Percentiles rank a stretch among this genome's conserved stretches.
Conservation (phyloP, 2,888 invertebrate genomes). For the Pharmacophagus antenor region DNA sequence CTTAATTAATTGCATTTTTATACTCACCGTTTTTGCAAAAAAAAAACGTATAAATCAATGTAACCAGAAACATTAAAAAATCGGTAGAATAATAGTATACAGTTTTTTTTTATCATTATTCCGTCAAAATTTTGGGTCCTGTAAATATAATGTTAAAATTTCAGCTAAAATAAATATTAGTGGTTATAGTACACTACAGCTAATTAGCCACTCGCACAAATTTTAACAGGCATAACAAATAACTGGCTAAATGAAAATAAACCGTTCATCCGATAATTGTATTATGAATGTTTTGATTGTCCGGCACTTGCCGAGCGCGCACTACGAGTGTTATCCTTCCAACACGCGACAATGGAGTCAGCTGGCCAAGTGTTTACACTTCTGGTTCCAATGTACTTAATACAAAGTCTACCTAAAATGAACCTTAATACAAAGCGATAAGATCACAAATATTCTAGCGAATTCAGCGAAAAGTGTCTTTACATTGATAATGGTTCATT, state of each 20-base stretch:
- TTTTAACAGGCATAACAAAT: conserved; percentile 22
- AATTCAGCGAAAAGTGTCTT: neutral
- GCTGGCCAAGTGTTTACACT: conserved; percentile 70
- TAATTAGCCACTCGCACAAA: neutral
- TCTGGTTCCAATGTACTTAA: conserved; percentile 15
- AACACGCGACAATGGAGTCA: conserved; percentile 61
- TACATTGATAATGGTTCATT: neutral
- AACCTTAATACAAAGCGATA: conserved; percentile 1
- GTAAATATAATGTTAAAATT: neutral
- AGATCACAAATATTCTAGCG: conserved; percentile 4
- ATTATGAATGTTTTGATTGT: conserved; percentile 75
- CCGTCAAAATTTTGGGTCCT: too few species aligned
- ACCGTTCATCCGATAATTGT: conserved; percentile 59
- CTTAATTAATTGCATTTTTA: too few species aligned
- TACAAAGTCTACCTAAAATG: neutral
- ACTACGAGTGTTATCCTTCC: conserved; percentile 71
- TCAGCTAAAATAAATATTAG: neutral
- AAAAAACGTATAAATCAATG: too few species aligned
- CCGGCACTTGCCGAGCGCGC: conserved; percentile 55
- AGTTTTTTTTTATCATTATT: too few species aligned
- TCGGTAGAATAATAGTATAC: too few species aligned
- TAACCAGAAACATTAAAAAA: too few species aligned
- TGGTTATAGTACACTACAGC: neutral
- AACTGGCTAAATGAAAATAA: conserved; percentile 47
- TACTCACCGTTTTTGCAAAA: too few species aligned